Percentiles rank a stretch among this genome's conserved stretches.
Evolutionary conservation across 92 coral and sea anemone genomes (phyloP).

Genomic region (Epizoanthus stellaris): DNA sequence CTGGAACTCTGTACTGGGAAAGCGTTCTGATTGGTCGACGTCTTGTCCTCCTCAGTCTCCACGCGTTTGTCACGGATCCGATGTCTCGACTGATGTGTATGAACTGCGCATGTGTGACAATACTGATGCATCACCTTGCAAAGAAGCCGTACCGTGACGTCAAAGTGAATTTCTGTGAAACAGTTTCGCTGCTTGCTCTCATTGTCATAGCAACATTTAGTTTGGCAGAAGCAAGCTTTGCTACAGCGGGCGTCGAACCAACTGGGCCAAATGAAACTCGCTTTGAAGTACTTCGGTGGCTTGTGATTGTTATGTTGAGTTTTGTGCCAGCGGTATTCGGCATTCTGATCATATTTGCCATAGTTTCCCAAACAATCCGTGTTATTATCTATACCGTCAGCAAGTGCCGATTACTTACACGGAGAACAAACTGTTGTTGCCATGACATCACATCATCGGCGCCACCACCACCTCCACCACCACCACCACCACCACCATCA

Average conservation of each 20-base stretch:
- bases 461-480: too few species aligned
- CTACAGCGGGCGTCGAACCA: slow-evolving; percentile 42
- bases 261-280: slow-evolving; percentile 10
- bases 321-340: slow-evolving; percentile 8
- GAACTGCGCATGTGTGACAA: slow-evolving; percentile 34
- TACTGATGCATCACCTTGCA: slow-evolving; percentile 37
- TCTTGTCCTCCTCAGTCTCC: slow-evolving; percentile 21
- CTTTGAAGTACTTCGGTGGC: slow-evolving; percentile 29
- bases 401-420: too few species aligned
- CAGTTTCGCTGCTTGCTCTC: slow-evolving; percentile 27
- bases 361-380: slow-evolving; percentile 39
- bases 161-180: slow-evolving; percentile 43
- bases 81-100: slow-evolving; percentile 6
- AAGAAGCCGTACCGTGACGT: slow-evolving; percentile 34
- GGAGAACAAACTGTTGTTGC: too few species aligned
- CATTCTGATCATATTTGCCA: slow-evolving; percentile 6
- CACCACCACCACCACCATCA: too few species aligned
- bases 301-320: slow-evolving; percentile 34
- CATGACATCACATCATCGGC: too few species aligned
- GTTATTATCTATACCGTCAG: too few species aligned
- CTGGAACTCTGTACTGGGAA: slow-evolving; percentile 51
- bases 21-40: slow-evolving; percentile 48
- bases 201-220: slow-evolving; percentile 41
- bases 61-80: slow-evolving; percentile 26
- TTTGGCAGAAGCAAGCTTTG: slow-evolving; percentile 28